Percentiles rank a stretch among this genome's conserved stretches.
phyloP scores from a whole-genome alignment of 2,113 vertebrate species.

The Saccopteryx bilineata region DNA sequence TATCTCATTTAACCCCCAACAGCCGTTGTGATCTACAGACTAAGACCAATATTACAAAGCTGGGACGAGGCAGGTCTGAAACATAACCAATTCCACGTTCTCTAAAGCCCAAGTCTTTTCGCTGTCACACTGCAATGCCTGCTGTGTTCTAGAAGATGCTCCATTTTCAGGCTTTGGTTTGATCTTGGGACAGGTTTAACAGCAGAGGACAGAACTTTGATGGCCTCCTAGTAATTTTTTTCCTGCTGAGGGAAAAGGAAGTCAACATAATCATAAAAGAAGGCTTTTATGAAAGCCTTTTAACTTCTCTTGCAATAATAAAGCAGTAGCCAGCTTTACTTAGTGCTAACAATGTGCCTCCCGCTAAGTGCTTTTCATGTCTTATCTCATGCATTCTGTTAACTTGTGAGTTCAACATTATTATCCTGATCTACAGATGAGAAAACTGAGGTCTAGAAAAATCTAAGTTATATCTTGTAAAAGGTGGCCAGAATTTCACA shows the following conservation, averaged over 20 bases:
- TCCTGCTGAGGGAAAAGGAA: conserved; percentile 24
- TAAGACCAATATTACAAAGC: not conserved
- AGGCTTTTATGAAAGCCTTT: conserved; percentile 38
- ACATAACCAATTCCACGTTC: not conserved
- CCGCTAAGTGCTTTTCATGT: not conserved
- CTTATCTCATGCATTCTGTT: not conserved
- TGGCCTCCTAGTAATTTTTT: not conserved
- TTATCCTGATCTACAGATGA: conserved; percentile 15
- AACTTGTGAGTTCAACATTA: not conserved
- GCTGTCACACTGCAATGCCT: not conserved
- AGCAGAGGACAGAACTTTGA: conserved; percentile 30
- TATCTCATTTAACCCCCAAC: not conserved
- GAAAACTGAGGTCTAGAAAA: conserved; percentile 47
- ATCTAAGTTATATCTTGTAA: not conserved
- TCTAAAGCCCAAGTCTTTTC: not conserved
- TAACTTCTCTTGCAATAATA: conserved; percentile 45
- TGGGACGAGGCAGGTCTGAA: not conserved
- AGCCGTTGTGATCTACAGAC: not conserved
- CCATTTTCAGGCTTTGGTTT: not conserved
- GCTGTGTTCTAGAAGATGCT: not conserved
- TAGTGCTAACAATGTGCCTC: not conserved
- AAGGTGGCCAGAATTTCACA: not conserved
- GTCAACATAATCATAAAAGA: not conserved
- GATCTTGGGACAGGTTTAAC: conserved; percentile 1
- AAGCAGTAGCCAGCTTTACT: not conserved